phyloP scores from a whole-genome alignment of 2,888 invertebrate genomes.

The Eledone cirrhosa region DNA sequence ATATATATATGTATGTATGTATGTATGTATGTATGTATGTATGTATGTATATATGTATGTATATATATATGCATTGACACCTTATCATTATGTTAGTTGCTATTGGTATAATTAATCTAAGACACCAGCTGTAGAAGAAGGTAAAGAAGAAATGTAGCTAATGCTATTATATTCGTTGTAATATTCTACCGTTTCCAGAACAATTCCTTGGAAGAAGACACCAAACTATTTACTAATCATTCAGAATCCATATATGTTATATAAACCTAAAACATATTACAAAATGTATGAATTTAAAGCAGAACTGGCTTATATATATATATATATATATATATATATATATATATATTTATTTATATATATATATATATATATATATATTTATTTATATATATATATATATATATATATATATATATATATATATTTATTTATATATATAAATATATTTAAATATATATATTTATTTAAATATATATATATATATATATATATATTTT shows the following conservation, averaged over 20 bases:
- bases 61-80: not conserved
- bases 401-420: not conserved
- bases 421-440: not conserved
- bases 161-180: too few relatives aligned
- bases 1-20: conserved; percentile 12
- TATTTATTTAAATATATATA: not conserved
- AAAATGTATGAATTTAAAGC: too few relatives aligned
- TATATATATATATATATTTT: conserved; percentile 13
- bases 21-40: not conserved
- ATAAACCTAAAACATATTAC: too few relatives aligned
- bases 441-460: not conserved
- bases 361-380: conserved; percentile 9
- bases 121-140: too few relatives aligned
- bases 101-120: too few relatives aligned
- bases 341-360: not conserved
- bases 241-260: too few relatives aligned
- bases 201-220: too few relatives aligned
- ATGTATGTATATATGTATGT: not conserved
- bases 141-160: too few relatives aligned
- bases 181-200: too few relatives aligned
- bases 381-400: not conserved
- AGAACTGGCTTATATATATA: too few relatives aligned
- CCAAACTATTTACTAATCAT: too few relatives aligned
- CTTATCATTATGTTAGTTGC: too few relatives aligned
- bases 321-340: not conserved